Base-by-base conservation (phyloP, 2,113 vertebrate species). In the Phrynosoma platyrhinos region DNA sequence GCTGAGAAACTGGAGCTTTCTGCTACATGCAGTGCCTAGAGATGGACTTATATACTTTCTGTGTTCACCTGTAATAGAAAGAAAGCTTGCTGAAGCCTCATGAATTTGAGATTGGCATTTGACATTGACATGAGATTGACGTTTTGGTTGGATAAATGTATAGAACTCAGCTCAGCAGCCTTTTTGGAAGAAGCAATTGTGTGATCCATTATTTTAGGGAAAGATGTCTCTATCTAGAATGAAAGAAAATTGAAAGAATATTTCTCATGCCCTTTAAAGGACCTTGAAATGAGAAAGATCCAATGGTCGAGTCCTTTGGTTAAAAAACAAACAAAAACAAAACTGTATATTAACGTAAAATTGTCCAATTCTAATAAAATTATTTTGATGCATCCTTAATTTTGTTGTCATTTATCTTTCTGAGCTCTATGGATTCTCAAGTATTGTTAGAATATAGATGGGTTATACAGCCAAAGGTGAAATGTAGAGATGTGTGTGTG, bases 361-460 rank as follows among this genome's bases (percentile, higher is more conserved):
- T 66, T 36, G 66, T 75, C 55, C 20, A 82, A 76, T 14, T 36
- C 20, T 72, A 87, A 80, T 62, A 81, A 87, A 81, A 42, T 68
- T 72, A 1, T 36, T 82, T 68, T 53, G 80, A 52, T 53, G 71
- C 40, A 12, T 30, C 10, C 75, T 23, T 30, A 42, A 4, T 12
- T 78, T 32, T 47, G 2, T 16, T 71, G 66, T 83, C 36, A 4
- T 21, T 53, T 83, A 27, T 64, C 14, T 82, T 66, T 47, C 58
- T 64, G 79, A 21, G 1, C 27, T 40, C 5, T 52, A 14, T 32
- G 1, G 4, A 74, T 14, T 30, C 32, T 64, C 52, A n/a, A 2
- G 27, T 68, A 8, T 62, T n/a, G n/a, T n/a, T n/a, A n/a, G n/a
- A n/a, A n/a, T n/a, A n/a, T n/a, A n/a, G n/a, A n/a, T n/a, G n/a